A percentile compares a stretch with the other conserved stretches of the same genome.
Evolutionary conservation across 1,140 invertebrate species (phyloP).

Genomic region (Nephotettix cincticeps): DNA sequence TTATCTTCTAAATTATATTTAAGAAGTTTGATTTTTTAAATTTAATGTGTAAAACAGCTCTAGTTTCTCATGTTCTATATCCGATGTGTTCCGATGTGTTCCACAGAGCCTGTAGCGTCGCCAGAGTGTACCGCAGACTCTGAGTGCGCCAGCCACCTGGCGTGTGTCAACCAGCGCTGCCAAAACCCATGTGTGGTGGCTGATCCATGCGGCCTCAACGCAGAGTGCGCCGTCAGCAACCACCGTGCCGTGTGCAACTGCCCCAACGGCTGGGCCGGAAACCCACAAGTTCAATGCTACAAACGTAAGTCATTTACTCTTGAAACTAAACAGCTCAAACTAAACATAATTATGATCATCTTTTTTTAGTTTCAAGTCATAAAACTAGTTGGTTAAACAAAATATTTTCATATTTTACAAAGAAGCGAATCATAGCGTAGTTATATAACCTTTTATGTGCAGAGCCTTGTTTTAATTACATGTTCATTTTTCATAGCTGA

Average conservation of each 20-base stretch:
- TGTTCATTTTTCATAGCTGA: conserved; percentile 61
- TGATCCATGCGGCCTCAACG: conserved; percentile 76
- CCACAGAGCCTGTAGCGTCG: conserved; percentile 51
- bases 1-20: no score
- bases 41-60: no score
- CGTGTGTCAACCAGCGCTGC: conserved; percentile 75
- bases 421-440: no score
- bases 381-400: no score
- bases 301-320: conserved; percentile 66
- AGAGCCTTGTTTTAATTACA: no score
- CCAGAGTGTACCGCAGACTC: conserved; percentile 68
- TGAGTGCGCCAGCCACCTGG: conserved; percentile 71
- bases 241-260: conserved; percentile 80
- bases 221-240: conserved; percentile 69
- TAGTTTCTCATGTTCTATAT: not conserved
- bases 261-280: conserved; percentile 79
- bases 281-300: conserved; percentile 82
- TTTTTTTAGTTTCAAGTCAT: no score
- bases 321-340: not conserved
- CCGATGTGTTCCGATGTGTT: conserved; percentile 13
- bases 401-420: no score
- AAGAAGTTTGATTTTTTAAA: no score
- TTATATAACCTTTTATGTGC: no score
- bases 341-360: conserved; percentile 11
- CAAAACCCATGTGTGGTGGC: conserved; percentile 73